phyloP scores from a whole-genome alignment of 2,113 vertebrate genomes.

The Mugil cephalus region DNA sequence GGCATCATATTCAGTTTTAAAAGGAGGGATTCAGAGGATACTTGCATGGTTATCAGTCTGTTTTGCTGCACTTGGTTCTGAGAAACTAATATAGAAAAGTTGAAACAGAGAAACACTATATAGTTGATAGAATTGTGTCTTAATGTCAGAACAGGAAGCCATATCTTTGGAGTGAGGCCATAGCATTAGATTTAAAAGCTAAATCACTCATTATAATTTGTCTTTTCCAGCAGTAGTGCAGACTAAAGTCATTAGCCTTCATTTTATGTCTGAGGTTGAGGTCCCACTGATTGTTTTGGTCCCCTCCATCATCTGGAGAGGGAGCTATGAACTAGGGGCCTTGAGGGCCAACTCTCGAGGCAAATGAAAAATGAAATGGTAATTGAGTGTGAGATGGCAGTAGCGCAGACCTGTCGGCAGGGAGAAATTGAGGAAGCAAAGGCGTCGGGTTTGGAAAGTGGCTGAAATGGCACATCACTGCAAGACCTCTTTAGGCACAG shows the following conservation, averaged over 20 bases:
- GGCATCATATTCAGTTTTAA: too few relatives aligned
- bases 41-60: too few relatives aligned
- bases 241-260: slow-evolving; percentile 58
- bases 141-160: neutral
- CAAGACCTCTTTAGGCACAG: slow-evolving; percentile 52
- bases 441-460: slow-evolving; percentile 39
- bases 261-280: slow-evolving; percentile 30
- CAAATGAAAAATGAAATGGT: slow-evolving; percentile 81
- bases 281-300: slow-evolving; percentile 52
- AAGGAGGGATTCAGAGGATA: too few relatives aligned
- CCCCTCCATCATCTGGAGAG: slow-evolving; percentile 33
- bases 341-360: slow-evolving; percentile 53
- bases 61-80: too few relatives aligned
- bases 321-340: slow-evolving; percentile 33
- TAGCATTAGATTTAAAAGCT: slow-evolving; percentile 16
- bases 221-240: slow-evolving; percentile 38
- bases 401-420: slow-evolving; percentile 44
- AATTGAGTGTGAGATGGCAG: slow-evolving; percentile 75
- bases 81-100: too few relatives aligned
- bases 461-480: neutral
- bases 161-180: neutral
- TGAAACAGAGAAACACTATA: neutral
- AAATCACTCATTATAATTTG: slow-evolving; percentile 29
- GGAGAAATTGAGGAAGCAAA: slow-evolving; percentile 62
- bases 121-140: neutral